Base-by-base conservation (phyloP, 2,797 vertebrate species). In the Fistularia commersonii region DNA sequence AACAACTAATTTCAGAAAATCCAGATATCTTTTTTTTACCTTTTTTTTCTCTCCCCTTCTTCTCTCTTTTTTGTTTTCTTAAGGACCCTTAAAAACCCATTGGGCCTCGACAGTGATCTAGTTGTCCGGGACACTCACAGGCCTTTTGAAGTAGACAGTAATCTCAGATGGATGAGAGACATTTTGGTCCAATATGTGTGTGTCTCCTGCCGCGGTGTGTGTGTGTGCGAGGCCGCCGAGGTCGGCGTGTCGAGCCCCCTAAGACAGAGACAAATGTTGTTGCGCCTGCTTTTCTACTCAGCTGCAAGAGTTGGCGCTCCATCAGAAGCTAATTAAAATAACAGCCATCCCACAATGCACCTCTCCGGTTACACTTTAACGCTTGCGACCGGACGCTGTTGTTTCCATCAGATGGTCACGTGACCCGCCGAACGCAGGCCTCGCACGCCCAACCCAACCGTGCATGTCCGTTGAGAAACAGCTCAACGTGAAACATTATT, bases 301-400 rank as follows among this genome's bases (percentile, higher is more conserved):
- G 81, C 70, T 51, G 89, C 94, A 97, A 84, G 90, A 95, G 93
- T 93, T 93, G 87, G 85, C 84, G 77, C 88, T 93, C 92, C 91
- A 92, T 97, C 93, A 95, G 81, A 85, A 63, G 80, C 91, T 95
- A 93, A 95, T 95, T 95, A 95, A 93, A 91, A 92, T 93, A 94
- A 87, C 93, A 96, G 92, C 87, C 85, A 75, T 88, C 86, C 82
- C 85, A 78, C 88, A 84, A 66, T 87, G 80, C 79, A 70, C 79
- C 54, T 90, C 82, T 95, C 89, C 41, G 38, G 48, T 95, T 93
- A 92, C 93, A 31, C 51, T 83, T 82, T 72, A 11, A 84, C 73
- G 35, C 64, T 76, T 76, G 77, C 83, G 81, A 72, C 65, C 39
- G 74, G 76, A 66, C 55, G 77, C 85, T 86, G 83, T 51, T 83